A percentile compares a stretch with the other conserved stretches of the same genome.
Conservation (phyloP, 2,113 vertebrate genomes). For the Amblyornis subalaris region DNA sequence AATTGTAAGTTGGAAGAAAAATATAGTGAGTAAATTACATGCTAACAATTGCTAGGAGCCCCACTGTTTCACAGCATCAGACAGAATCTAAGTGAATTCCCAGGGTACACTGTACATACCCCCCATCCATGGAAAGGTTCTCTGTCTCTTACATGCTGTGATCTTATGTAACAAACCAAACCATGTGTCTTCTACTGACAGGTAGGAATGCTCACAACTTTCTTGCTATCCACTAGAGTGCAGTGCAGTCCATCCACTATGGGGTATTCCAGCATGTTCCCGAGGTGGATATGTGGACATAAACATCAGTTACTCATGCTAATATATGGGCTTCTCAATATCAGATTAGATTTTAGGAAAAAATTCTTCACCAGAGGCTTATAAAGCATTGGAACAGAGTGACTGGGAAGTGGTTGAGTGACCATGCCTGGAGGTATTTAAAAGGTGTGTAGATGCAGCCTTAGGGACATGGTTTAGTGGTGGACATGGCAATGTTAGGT, state of each 20-base stretch:
- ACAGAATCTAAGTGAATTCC: neutral
- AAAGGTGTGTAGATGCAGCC: neutral
- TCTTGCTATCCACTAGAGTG: neutral
- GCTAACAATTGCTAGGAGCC: neutral
- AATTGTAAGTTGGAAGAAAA: neutral
- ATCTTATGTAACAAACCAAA: neutral
- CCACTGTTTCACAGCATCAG: neutral
- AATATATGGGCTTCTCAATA: neutral
- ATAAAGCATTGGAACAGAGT: neutral
- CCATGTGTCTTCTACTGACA: neutral
- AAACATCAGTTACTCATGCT: neutral
- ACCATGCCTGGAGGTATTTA: neutral
- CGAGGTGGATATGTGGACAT: accelerated
- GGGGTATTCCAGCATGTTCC: neutral
- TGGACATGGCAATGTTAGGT: neutral
- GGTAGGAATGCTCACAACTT: neutral
- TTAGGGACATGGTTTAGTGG: neutral
- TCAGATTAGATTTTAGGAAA: neutral
- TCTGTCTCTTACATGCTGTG: neutral
- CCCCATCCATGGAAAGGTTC: neutral
- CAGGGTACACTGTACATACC: accelerated
- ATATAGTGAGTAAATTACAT: neutral
- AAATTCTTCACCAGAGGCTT: neutral
- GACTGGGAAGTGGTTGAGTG: neutral
- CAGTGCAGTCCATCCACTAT: neutral